Evolutionary conservation across 2,797 vertebrate genomes (phyloP), one percentile per base, ranked within the genome.

Genomic region (Oryzias sinensis): DNA sequence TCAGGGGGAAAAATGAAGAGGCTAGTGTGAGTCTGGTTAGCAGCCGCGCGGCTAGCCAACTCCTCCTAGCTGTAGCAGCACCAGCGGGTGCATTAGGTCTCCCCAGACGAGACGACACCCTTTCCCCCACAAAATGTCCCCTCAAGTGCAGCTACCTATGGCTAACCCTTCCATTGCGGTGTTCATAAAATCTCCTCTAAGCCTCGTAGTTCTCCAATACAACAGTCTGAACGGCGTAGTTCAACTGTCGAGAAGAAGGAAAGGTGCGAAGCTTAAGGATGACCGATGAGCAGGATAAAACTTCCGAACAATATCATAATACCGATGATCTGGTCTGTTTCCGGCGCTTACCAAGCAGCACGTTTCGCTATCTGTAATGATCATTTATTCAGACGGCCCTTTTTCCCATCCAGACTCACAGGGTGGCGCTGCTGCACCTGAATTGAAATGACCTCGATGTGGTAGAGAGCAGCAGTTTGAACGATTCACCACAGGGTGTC

Each of bases 381-480:
- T 70, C 2, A 25, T 1, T 40, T 43, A 2, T 50, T 57, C 82
- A 88, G 86, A 88, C 86, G 44, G 27, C 7, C 59, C 61, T 82
- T 66, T 65, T 82, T 18, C 18, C 79, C 65, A 33, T 9, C 56
- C 83, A 91, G 87, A 91, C 89, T 85, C 89, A 80, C 84, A 60
- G 24, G 87, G 76, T 62, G 88, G 86, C 87, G 84, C 87, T 88
- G 43, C 37, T 41, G 60, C 56, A 7, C 43, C 49, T 57, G 18
- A 51, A 43, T 27, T 44, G 61, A 49, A 49, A 14, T 70, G 70
- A 77, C 76, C 77, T 69, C 66, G 14, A 14, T 20, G 56, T 62
- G 64, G 63, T 56, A 20, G 68, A 15, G 7, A 0, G 24, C 20
- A 57, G 74, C 52, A 67, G 6, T 29, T 20, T 3, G 2, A 27